These are phyloP conservation scores for Diploptera punctata DNA, from an alignment of 2,888 invertebrate species.

Conservation along the genomic window DNA sequence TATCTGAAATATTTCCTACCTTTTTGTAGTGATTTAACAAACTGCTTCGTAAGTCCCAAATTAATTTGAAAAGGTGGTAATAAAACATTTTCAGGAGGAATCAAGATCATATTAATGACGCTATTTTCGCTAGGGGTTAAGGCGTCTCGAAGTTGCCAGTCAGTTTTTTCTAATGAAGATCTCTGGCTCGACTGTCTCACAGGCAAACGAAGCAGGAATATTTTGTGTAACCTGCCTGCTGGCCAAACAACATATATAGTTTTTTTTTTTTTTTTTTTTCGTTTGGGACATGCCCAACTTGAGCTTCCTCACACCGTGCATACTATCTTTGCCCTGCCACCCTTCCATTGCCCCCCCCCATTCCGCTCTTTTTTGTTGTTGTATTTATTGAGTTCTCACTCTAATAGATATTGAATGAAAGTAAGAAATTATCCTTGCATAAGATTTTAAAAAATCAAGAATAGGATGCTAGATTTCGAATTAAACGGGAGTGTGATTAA, in stretches of 20 bases:
- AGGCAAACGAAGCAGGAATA: neutral
- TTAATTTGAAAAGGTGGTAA: conserved; percentile 34
- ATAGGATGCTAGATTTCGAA: too few species aligned
- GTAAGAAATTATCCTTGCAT: too few species aligned
- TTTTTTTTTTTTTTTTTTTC: too few species aligned
- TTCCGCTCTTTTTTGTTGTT: too few species aligned
- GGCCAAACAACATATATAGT: neutral
- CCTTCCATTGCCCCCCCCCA: too few species aligned
- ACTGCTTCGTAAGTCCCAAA: conserved; percentile 28
- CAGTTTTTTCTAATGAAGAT: conserved; percentile 6
- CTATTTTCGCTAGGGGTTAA: conserved; percentile 15
- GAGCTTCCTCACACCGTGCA: too few species aligned
- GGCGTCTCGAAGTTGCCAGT: conserved; percentile 6
- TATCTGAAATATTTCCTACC: conserved; percentile 30
- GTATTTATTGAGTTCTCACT: too few species aligned
- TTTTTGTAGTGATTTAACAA: conserved; percentile 30
- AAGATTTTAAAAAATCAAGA: too few species aligned
- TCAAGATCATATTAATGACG: conserved; percentile 19
- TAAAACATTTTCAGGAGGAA: conserved; percentile 8
- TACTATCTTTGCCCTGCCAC: too few species aligned
- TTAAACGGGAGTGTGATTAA: too few species aligned
- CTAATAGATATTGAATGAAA: too few species aligned
- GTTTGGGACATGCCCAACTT: too few species aligned
- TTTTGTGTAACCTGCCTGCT: neutral
- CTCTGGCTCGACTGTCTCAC: conserved; percentile 22